Evolutionary conservation across 2,888 invertebrate species (phyloP).

Genomic region (Allygus modestus): DNA sequence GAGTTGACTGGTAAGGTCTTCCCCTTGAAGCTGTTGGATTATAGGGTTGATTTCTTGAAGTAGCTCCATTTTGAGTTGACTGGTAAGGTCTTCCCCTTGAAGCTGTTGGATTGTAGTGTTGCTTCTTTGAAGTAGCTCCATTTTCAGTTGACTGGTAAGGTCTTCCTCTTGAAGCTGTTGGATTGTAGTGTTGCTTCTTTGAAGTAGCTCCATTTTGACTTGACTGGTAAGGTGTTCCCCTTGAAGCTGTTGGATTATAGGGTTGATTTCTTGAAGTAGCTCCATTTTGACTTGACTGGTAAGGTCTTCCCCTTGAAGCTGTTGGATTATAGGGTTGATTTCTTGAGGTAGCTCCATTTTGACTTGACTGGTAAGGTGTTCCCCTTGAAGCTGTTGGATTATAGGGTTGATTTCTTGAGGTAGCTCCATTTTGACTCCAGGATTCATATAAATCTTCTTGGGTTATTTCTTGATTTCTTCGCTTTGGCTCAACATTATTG

Average conservation of each 20-base stretch:
- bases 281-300: background rate
- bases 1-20: background rate
- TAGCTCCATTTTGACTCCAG: background rate
- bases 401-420: background rate
- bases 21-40: background rate
- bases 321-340: background rate
- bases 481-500: background rate
- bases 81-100: background rate
- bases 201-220: background rate
- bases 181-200: background rate
- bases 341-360: background rate
- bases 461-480: background rate
- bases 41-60: background rate
- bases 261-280: background rate
- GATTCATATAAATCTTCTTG: background rate
- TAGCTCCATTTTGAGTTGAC: background rate
- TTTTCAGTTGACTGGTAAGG: background rate
- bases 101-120: background rate
- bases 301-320: background rate
- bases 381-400: background rate
- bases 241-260: background rate
- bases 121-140: background rate
- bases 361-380: background rate
- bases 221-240: background rate
- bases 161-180: background rate